These are phyloP conservation scores for Deilephila porcellus DNA, from an alignment of 2,888 invertebrate species.

Conservation along the genomic window DNA sequence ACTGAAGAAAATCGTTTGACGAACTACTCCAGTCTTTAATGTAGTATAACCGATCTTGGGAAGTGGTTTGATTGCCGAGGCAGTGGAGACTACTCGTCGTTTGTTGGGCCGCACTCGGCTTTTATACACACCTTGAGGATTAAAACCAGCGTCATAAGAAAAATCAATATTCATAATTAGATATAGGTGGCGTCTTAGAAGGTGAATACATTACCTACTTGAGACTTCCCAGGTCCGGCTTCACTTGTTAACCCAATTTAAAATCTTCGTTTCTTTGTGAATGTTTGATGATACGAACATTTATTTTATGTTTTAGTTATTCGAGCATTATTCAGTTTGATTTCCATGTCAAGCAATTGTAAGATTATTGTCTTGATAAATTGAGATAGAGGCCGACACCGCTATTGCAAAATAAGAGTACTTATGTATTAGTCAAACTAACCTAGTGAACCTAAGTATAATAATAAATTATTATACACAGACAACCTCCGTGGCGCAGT, in stretches of 20 bases:
- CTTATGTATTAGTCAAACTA: too few relatives aligned
- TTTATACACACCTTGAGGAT: conserved; percentile 73
- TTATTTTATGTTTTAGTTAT: too few relatives aligned
- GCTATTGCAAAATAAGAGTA: too few relatives aligned
- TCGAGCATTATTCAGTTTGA: too few relatives aligned
- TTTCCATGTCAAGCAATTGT: too few relatives aligned
- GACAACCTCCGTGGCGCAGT: too few relatives aligned
- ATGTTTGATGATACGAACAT: neutral
- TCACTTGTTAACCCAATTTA: conserved; percentile 19
- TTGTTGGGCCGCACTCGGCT: conserved; percentile 49
- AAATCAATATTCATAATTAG: conserved; percentile 83
- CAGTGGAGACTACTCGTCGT: conserved; percentile 77
- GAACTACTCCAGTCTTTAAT: conserved; percentile 84
- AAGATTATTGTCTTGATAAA: too few relatives aligned
- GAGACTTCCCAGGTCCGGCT: conserved; percentile 27
- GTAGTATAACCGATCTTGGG: conserved; percentile 74
- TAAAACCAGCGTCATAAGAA: conserved; percentile 64
- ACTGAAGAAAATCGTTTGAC: conserved; percentile 84
- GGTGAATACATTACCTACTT: conserved; percentile 66
- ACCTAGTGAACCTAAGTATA: too few relatives aligned
- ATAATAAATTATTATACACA: too few relatives aligned
- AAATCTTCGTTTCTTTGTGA: conserved; percentile 12
- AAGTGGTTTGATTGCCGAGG: conserved; percentile 68
- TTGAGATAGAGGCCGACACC: too few relatives aligned
- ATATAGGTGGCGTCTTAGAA: conserved; percentile 73